A percentile compares a stretch with the other conserved stretches of the same genome.
Evolutionary conservation across 2,888 invertebrate species (phyloP).

Genomic region (Orthosia incerta): DNA sequence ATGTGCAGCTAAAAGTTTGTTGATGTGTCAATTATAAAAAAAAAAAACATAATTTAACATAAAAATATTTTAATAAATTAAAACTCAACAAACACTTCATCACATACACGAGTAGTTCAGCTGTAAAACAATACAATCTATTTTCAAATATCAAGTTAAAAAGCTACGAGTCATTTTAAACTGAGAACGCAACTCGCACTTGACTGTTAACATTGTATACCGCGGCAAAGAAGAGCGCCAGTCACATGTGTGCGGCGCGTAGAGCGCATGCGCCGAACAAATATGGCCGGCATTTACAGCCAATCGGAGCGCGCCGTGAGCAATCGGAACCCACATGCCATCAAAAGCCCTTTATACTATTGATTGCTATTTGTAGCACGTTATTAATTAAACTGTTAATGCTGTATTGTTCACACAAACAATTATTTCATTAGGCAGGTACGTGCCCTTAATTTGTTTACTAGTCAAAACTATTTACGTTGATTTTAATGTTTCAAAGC

Average conservation of each 20-base stretch:
- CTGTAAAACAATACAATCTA: background rate
- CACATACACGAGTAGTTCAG: background rate
- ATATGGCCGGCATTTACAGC: slow-evolving; percentile 85
- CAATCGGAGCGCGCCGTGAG: slow-evolving; percentile 79
- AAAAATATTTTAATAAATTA: background rate
- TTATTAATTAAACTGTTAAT: slow-evolving; percentile 75
- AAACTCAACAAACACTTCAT: background rate
- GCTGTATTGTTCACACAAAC: slow-evolving; percentile 50
- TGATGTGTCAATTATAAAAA: background rate
- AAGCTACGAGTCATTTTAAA: slow-evolving; percentile 35
- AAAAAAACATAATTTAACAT: too few species aligned
- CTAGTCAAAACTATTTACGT: slow-evolving; percentile 21
- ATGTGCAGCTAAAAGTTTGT: background rate
- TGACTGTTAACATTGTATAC: slow-evolving; percentile 59
- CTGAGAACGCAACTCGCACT: slow-evolving; percentile 43
- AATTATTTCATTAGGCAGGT: slow-evolving; percentile 33
- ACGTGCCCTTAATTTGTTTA: slow-evolving; percentile 9
- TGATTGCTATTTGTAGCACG: slow-evolving; percentile 82
- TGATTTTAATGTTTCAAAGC: slow-evolving; percentile 28
- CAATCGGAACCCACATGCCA: slow-evolving; percentile 79
- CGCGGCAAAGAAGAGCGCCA: slow-evolving; percentile 70
- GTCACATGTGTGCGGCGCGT: slow-evolving; percentile 81
- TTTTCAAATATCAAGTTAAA: background rate
- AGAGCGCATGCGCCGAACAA: slow-evolving; percentile 87
- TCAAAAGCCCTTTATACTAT: slow-evolving; percentile 82